These are phyloP conservation scores for Okapia johnstoni DNA, from an alignment of 2,113 vertebrate genomes.

Conservation along the genomic window DNA sequence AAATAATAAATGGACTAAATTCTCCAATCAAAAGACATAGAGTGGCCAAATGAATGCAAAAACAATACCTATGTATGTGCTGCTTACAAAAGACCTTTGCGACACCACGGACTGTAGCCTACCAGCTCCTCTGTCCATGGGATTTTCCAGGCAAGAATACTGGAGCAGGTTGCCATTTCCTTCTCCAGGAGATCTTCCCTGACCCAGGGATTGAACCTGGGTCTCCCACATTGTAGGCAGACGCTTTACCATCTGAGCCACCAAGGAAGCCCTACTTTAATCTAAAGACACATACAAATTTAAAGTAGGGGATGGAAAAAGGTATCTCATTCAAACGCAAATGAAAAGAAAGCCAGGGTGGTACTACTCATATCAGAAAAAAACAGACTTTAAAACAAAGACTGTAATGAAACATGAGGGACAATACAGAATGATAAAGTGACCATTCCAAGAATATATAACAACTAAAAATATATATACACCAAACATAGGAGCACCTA, in stretches of 20 bases:
- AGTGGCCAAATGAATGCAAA: background rate
- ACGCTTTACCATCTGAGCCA: too few species aligned
- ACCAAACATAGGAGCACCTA: background rate
- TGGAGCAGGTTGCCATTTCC: too few species aligned
- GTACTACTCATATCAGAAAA: background rate
- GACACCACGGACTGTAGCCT: too few species aligned
- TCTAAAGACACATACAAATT: too few species aligned
- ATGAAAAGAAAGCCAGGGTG: background rate
- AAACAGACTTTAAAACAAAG: background rate
- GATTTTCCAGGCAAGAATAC: too few species aligned
- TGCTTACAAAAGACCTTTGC: background rate
- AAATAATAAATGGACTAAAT: background rate
- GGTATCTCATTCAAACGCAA: background rate
- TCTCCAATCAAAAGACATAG: background rate
- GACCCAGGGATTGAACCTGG: too few species aligned
- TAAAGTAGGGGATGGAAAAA: background rate
- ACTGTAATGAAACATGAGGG: background rate
- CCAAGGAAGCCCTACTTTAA: too few species aligned
- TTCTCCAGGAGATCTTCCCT: too few species aligned
- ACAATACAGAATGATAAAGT: background rate
- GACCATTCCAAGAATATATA: background rate
- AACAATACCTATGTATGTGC: background rate
- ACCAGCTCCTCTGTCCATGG: too few species aligned
- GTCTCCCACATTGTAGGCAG: too few species aligned
- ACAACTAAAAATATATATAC: background rate